phyloP scores from a whole-genome alignment of 1,140 invertebrate species.

The Papilio helenus region DNA sequence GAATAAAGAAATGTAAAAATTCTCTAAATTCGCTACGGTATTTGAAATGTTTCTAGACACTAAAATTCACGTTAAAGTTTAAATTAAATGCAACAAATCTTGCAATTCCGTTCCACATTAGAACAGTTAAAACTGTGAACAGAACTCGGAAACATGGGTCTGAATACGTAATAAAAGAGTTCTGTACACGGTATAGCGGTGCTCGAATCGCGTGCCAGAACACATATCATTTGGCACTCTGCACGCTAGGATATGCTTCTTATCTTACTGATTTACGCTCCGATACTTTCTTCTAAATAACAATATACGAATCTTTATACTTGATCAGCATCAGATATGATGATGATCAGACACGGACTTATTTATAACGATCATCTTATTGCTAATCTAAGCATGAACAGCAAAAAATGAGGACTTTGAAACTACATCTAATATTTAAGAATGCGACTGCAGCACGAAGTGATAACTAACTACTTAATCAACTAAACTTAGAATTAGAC shows the following conservation, averaged over 20 bases:
- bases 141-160: constrained; percentile 42
- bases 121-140: constrained; percentile 49
- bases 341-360: constrained; percentile 22
- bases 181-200: constrained; percentile 43
- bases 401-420: constrained; percentile 34
- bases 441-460: constrained; percentile 40
- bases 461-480: constrained; percentile 39
- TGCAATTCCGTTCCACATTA: constrained; percentile 60
- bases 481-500: constrained; percentile 25
- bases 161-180: constrained; percentile 28
- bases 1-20: neutral
- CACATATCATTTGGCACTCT: constrained; percentile 57
- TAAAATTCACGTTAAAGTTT: neutral
- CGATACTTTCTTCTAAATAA: constrained; percentile 45
- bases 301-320: constrained; percentile 30
- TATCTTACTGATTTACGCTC: constrained; percentile 49
- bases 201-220: constrained; percentile 48
- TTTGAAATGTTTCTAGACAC: neutral
- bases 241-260: constrained; percentile 63
- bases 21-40: neutral
- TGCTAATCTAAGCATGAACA: constrained; percentile 35
- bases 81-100: constrained; percentile 31
- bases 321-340: constrained; percentile 28
- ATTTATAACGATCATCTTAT: neutral
- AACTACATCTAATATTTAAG: constrained; percentile 41